Conservation (phyloP, 2,113 vertebrate genomes). For the Phainopepla nitens region DNA sequence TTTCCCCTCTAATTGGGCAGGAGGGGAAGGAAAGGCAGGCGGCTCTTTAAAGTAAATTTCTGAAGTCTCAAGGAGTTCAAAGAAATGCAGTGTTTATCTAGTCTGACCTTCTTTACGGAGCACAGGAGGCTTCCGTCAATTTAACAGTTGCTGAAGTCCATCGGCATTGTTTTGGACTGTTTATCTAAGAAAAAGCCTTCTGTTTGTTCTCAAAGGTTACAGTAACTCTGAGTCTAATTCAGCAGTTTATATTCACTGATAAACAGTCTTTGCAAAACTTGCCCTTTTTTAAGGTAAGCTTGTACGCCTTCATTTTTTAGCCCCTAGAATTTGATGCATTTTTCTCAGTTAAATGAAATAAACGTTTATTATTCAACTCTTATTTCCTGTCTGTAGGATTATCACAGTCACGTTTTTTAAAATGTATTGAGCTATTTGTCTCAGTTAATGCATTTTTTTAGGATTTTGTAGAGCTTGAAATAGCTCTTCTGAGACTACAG, state of each 20-base stretch:
- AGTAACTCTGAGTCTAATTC: accelerated
- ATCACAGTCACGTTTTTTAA: accelerated
- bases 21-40: accelerated
- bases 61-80: neutral
- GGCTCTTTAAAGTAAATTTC: neutral
- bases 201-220: neutral
- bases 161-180: neutral
- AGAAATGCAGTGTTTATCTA: neutral
- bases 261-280: neutral
- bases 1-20: accelerated
- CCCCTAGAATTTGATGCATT: neutral
- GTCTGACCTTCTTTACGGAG: neutral
- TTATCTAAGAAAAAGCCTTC: neutral
- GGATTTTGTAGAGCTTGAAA: neutral
- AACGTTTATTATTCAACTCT: neutral
- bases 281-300: neutral
- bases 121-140: neutral
- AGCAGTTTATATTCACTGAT: neutral
- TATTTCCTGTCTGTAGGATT: neutral
- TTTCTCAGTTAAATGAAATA: neutral
- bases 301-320: neutral
- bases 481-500: neutral
- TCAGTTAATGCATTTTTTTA: neutral
- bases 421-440: neutral
- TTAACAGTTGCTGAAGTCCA: neutral